Evolutionary conservation across 2,113 vertebrate species (phyloP), one percentile per base, ranked within the genome.

Genomic region (Scolopax mira): DNA sequence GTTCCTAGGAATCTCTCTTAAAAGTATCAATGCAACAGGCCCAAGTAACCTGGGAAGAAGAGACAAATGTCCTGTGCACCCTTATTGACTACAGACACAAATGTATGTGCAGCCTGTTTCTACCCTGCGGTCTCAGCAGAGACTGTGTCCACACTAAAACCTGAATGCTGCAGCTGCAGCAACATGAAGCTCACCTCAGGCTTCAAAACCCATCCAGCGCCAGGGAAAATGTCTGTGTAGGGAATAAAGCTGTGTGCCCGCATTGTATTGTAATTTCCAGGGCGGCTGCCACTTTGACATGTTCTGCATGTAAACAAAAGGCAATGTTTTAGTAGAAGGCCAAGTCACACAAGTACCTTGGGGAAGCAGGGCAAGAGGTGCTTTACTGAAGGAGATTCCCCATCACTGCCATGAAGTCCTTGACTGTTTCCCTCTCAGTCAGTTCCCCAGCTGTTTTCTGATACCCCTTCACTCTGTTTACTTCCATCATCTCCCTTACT

Each of bases 71-170:
- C n/a, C 57, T 49, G 19, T 37, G 14, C 28, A 22, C 46, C 24
- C 41, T 64, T 69, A 24, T 22, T 28, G 41, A 31, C 54, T 46
- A 18, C 57, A 83, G 49, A 9, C 75, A 41, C 21, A 31, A 58
- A 57, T 1, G 1, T 28, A 7, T 6, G 24, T 0, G 0, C 62
- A 73, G 60, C 8, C 35, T 13, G 3, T 48, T 94, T 65, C 80
- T 65, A 23, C 12, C 18, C 64, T 10, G 5, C 24, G 54, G 6
- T 33, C 64, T 78, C 11, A 1, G 44, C 65, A 85, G 85, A 61
- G 15, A 18, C 42, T 33, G 7, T 7, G 2, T 39, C 69, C 37
- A 9, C 44, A 7, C 41, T 48, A 22, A 84, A 77, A 41, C 16
- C 72, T 78, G 83, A 42, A 3, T 85, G 73, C 55, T 54, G 67